Percentiles rank a stretch among this genome's conserved stretches.
phyloP scores from a whole-genome alignment of 2,888 invertebrate species.

The Rambutsinella grinnellia region DNA sequence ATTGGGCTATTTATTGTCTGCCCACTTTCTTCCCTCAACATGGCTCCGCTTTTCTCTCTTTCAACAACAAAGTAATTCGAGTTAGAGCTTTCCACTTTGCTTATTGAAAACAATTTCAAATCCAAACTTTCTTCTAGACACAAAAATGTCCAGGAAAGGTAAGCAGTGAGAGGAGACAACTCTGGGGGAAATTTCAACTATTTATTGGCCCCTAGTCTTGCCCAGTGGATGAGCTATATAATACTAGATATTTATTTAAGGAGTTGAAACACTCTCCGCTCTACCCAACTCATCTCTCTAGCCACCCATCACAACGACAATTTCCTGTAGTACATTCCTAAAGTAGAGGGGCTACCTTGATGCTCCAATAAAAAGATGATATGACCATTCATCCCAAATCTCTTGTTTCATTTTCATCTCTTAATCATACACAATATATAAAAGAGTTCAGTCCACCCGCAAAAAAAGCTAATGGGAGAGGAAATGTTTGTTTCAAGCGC shows the following conservation, averaged over 20 bases:
- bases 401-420: not conserved
- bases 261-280: no score
- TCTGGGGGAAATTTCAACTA: no score
- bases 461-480: not conserved
- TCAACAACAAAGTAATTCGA: not conserved
- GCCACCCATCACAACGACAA: not conserved
- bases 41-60: conserved; percentile 40
- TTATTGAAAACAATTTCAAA: no score
- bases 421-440: not conserved
- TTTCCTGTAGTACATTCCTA: not conserved
- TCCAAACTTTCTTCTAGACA: no score
- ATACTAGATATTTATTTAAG: no score
- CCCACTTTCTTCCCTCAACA: conserved; percentile 16
- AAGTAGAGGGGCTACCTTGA: not conserved
- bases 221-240: no score
- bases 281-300: not conserved
- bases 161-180: no score
- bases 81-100: no score
- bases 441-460: not conserved
- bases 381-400: not conserved
- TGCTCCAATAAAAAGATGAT: not conserved
- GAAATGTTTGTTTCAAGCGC: not conserved
- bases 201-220: no score
- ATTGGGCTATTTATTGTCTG: conserved; percentile 55
- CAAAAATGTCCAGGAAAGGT: no score